These are phyloP conservation scores for Nannoperca australis DNA, from an alignment of 2,797 vertebrate genomes.

Conservation along the genomic window DNA sequence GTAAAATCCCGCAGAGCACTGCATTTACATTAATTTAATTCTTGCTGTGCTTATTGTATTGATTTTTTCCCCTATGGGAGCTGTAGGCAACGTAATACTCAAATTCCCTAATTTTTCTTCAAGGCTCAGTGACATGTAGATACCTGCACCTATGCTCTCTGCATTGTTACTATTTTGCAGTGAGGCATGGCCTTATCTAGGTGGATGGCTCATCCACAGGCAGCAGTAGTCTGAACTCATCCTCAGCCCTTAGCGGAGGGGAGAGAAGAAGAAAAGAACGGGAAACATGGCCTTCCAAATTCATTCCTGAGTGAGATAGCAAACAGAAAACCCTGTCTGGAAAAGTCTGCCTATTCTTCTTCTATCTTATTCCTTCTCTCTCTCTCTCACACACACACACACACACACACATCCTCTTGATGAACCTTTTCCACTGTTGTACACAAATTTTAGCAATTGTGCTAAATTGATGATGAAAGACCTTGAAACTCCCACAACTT, in stretches of 20 bases:
- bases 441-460: conserved; percentile 62
- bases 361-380: conserved; percentile 31
- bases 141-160: conserved; percentile 69
- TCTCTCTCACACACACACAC: conserved; percentile 5
- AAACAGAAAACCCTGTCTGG: conserved; percentile 54
- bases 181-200: conserved; percentile 76
- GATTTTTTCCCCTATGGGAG: neutral
- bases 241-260: conserved; percentile 57
- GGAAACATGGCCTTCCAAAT: conserved; percentile 69
- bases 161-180: conserved; percentile 77
- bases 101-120: conserved; percentile 14
- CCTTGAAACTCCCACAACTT: conserved; percentile 70
- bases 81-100: conserved; percentile 13
- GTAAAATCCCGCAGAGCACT: conserved; percentile 23
- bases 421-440: conserved; percentile 74
- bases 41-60: neutral
- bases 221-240: conserved; percentile 66
- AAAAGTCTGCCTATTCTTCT: conserved; percentile 33
- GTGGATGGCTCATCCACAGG: conserved; percentile 61
- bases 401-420: conserved; percentile 56
- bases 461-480: conserved; percentile 81
- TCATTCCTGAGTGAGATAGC: conserved; percentile 78
- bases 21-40: conserved; percentile 23
- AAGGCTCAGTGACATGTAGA: conserved; percentile 63
- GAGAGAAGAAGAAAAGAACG: conserved; percentile 42